These are phyloP conservation scores for Champsocephalus esox DNA, from an alignment of 2,797 vertebrate genomes.

Conservation along the genomic window DNA sequence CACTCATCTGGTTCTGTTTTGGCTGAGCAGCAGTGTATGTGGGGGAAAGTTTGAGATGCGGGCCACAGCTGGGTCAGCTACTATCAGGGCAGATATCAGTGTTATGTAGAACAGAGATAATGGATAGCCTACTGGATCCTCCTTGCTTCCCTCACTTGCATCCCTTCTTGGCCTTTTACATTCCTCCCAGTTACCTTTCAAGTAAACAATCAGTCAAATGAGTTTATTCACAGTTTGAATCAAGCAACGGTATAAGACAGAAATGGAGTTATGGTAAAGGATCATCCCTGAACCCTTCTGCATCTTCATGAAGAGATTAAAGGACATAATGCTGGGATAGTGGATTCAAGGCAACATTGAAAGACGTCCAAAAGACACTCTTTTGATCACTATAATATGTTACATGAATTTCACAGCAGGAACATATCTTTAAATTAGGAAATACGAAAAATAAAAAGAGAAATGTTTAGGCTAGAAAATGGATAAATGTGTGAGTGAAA, in stretches of 20 bases:
- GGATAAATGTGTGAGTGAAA: no score
- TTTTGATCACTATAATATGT: background rate
- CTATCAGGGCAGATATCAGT: background rate
- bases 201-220: no score
- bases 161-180: background rate
- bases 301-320: background rate
- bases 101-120: background rate
- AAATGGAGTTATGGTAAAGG: no score
- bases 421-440: no score
- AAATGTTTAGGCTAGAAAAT: no score
- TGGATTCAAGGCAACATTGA: background rate
- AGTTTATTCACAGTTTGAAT: no score
- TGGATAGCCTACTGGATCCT: background rate
- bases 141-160: no score
- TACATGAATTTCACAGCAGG: no score
- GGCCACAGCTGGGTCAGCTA: constrained; percentile 3
- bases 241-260: no score
- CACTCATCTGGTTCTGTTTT: constrained; percentile 9
- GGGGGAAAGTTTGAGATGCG: background rate
- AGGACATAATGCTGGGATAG: background rate
- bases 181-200: background rate
- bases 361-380: background rate
- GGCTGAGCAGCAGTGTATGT: background rate
- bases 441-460: no score
- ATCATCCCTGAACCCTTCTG: no score